A percentile compares a stretch with the other conserved stretches of the same genome.
These are phyloP conservation scores for Alsophila aescularia DNA, from an alignment of 2,888 invertebrate genomes.

Conservation along the genomic window DNA sequence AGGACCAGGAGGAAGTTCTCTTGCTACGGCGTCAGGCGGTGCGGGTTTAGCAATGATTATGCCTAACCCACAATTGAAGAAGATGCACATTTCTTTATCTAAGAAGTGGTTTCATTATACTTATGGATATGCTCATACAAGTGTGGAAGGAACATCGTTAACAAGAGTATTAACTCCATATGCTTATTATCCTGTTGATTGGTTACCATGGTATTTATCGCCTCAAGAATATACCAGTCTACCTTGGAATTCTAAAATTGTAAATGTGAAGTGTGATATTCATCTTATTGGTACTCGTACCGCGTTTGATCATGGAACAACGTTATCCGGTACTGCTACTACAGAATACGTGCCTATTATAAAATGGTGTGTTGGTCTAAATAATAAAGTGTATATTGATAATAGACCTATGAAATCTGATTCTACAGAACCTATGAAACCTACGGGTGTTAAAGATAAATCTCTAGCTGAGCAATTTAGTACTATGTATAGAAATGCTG, in stretches of 20 bases:
- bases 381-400: conserved; percentile 3
- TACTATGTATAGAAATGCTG: no score
- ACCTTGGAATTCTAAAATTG: neutral
- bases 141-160: no score
- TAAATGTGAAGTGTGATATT: neutral
- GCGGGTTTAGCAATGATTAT: neutral
- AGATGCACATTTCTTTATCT: no score
- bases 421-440: conserved; percentile 5
- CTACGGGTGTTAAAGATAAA: no score
- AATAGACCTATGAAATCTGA: neutral
- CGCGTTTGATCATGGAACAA: neutral
- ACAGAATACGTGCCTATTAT: conserved; percentile 15
- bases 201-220: conserved; percentile 24
- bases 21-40: neutral
- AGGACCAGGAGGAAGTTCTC: no score
- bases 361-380: conserved; percentile 6
- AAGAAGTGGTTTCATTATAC: conserved; percentile 20
- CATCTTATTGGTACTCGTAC: neutral
- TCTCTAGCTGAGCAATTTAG: no score
- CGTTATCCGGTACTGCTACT: conserved; percentile 12
- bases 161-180: no score
- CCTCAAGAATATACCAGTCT: neutral
- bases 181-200: conserved; percentile 24
- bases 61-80: neutral
- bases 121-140: conserved; percentile 26